A percentile compares a stretch with the other conserved stretches of the same genome.
phyloP scores from a whole-genome alignment of 2,113 vertebrate genomes.

The Erythrolamprus reginae region DNA sequence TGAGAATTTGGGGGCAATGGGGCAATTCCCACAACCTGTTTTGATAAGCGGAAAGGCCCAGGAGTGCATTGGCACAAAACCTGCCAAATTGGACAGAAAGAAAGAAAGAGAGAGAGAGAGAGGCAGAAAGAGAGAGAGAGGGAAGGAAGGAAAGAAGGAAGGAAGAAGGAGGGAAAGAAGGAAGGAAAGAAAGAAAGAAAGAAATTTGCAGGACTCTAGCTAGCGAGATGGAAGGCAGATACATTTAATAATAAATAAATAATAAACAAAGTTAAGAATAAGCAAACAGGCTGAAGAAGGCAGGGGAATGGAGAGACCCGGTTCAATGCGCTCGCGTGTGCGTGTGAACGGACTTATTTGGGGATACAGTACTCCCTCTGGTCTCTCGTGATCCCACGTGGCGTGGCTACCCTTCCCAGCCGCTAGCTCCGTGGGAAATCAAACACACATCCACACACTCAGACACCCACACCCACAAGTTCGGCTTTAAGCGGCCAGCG shows the following conservation, averaged over 20 bases:
- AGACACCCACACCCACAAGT: not conserved
- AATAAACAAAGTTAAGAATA: not conserved
- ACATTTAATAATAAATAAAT: not conserved
- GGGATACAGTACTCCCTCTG: accelerated
- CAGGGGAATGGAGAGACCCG: not conserved
- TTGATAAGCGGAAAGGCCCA: not conserved
- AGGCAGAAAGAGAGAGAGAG: too few relatives aligned
- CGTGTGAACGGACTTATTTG: not conserved
- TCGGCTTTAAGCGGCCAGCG: not conserved
- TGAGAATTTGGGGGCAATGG: not conserved
- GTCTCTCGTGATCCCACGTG: not conserved
- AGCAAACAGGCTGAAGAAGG: not conserved
- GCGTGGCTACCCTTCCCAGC: not conserved
- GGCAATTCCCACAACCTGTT: not conserved
- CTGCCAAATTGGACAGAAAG: not conserved
- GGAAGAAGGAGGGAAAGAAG: too few relatives aligned
- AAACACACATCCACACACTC: not conserved
- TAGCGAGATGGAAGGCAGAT: too few relatives aligned
- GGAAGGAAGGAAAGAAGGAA: too few relatives aligned
- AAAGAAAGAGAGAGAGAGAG: too few relatives aligned
- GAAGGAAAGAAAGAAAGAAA: too few relatives aligned
- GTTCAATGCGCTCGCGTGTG: not conserved
- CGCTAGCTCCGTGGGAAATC: not conserved
- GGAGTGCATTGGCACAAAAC: not conserved
- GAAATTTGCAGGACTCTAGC: too few relatives aligned